Conservation (phyloP, 53 echinoderm and acorn worm genomes). For the Apostichopus leukothele region DNA sequence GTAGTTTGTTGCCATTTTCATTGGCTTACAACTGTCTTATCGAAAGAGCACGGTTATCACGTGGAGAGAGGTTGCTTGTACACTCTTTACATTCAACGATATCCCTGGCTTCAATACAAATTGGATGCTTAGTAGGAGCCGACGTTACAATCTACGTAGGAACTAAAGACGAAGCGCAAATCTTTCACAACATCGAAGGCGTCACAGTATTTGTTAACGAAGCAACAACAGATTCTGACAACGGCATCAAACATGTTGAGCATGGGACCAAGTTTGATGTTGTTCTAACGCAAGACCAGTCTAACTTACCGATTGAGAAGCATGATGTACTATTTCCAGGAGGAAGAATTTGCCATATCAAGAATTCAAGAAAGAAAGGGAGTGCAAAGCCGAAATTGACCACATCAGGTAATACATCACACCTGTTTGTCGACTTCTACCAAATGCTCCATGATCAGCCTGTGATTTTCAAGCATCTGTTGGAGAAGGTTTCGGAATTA, state of each 20-base stretch:
- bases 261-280: conserved; percentile 76
- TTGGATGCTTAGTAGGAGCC: conserved; percentile 66
- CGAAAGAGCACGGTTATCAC: conserved; percentile 66
- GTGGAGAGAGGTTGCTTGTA: conserved; percentile 71
- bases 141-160: conserved; percentile 61
- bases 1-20: conserved; percentile 69
- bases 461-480: conserved; percentile 46
- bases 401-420: conserved; percentile 9
- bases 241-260: conserved; percentile 63
- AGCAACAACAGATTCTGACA: conserved; percentile 53
- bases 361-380: conserved; percentile 36
- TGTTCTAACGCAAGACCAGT: conserved; percentile 66
- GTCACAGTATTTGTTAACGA: conserved; percentile 56
- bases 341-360: conserved; percentile 69
- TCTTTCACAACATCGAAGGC: conserved; percentile 24
- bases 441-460: conserved; percentile 61
- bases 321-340: conserved; percentile 61
- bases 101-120: conserved; percentile 71
- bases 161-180: background rate
- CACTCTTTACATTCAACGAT: conserved; percentile 66
- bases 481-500: conserved; percentile 60
- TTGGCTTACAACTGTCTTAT: conserved; percentile 74
- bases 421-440: conserved; percentile 12
- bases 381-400: background rate
- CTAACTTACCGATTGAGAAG: conserved; percentile 58